A percentile compares a stretch with the other conserved stretches of the same genome.
Evolutionary conservation across 1,140 invertebrate genomes (phyloP).

Genomic region (Plodia interpunctella): DNA sequence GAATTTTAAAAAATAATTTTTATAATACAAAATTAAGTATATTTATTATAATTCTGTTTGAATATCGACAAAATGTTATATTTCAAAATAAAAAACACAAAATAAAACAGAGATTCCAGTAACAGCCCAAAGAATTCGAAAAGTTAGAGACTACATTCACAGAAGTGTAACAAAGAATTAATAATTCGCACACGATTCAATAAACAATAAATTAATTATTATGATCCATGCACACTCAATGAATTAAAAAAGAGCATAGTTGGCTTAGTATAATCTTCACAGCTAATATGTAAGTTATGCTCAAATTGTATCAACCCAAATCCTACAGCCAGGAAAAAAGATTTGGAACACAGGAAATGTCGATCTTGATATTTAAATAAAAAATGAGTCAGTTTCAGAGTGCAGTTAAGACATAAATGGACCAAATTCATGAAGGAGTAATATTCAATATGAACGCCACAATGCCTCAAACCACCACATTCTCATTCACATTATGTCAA

Average conservation of each 20-base stretch:
- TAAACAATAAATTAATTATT: neutral
- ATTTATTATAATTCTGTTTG: too few species aligned
- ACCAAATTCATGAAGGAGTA: conserved; percentile 52
- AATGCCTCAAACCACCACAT: conserved; percentile 73
- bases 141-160: too few species aligned
- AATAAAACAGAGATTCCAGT: too few species aligned
- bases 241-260: neutral
- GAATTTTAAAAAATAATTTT: too few species aligned
- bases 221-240: neutral
- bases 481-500: conserved; percentile 72
- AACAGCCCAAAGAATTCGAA: too few species aligned
- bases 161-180: too few species aligned
- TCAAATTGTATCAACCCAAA: neutral
- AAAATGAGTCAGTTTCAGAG: conserved; percentile 67
- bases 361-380: neutral
- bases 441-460: conserved; percentile 65
- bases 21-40: too few species aligned
- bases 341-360: neutral
- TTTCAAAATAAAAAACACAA: too few species aligned
- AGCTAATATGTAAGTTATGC: neutral
- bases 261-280: neutral
- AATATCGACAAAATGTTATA: too few species aligned
- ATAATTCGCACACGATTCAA: neutral
- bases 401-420: conserved; percentile 71
- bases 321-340: neutral